Evolutionary conservation across 2,797 vertebrate species (phyloP).

Genomic region (Amphiprion clarkii): DNA sequence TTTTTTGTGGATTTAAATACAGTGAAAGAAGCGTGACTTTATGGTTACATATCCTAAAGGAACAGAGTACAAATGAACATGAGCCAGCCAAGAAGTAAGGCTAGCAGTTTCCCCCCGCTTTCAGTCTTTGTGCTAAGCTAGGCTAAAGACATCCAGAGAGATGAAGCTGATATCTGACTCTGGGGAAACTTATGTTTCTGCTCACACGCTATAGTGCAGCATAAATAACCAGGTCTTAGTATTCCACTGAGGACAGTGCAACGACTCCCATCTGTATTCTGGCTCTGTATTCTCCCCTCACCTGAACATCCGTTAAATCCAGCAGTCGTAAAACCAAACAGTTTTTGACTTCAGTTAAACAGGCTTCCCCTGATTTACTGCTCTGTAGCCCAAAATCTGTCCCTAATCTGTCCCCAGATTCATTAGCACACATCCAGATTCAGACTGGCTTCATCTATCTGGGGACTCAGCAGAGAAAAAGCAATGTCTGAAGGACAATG

Average conservation of each 20-base stretch:
- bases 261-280: constrained; percentile 3
- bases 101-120: too few relatives aligned
- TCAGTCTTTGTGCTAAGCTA: too few relatives aligned
- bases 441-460: constrained; percentile 22
- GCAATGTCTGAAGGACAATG: constrained; percentile 32
- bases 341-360: not conserved
- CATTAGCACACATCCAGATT: not conserved
- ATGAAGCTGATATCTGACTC: too few relatives aligned
- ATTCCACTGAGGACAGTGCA: not conserved
- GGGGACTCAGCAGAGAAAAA: constrained; percentile 8
- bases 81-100: too few relatives aligned
- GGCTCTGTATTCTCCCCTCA: not conserved
- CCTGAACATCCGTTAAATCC: not conserved
- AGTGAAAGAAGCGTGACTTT: too few relatives aligned
- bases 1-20: too few relatives aligned
- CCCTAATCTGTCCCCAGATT: too few relatives aligned
- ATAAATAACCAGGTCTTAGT: not conserved
- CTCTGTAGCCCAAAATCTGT: not conserved
- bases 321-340: not conserved
- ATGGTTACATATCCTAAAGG: too few relatives aligned
- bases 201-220: constrained; percentile 4
- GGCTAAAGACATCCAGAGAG: too few relatives aligned
- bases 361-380: not conserved
- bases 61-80: too few relatives aligned
- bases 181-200: not conserved